Percentiles rank a stretch among this genome's conserved stretches.
These are phyloP conservation scores for Protomyctophum bolini DNA, from an alignment of 2,113 vertebrate species.

Conservation along the genomic window DNA sequence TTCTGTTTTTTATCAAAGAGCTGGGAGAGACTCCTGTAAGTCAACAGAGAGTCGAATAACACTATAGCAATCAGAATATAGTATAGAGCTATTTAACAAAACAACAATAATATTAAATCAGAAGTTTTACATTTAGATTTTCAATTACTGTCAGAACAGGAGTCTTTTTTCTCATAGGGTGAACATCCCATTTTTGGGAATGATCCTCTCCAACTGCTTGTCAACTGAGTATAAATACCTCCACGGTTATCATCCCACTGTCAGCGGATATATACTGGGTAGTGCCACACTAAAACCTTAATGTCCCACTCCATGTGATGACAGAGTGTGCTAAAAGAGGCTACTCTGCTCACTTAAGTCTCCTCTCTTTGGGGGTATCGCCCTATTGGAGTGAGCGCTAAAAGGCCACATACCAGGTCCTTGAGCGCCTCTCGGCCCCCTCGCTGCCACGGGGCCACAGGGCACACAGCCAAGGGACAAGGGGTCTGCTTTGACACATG, in stretches of 20 bases:
- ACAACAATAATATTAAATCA: no score
- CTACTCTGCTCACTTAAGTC: constrained; percentile 43
- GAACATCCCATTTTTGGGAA: not conserved
- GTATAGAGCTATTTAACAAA: no score
- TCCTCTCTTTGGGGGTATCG: constrained; percentile 66
- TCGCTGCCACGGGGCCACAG: constrained; percentile 35
- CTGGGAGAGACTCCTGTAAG: no score
- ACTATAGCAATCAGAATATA: no score
- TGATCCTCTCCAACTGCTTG: constrained; percentile 38
- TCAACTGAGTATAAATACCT: constrained; percentile 49
- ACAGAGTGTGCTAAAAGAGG: constrained; percentile 71
- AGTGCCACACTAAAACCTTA: constrained; percentile 52
- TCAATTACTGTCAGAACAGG: no score
- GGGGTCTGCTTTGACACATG: constrained; percentile 44
- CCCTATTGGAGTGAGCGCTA: constrained; percentile 14
- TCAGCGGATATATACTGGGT: constrained; percentile 56
- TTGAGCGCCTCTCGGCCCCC: constrained; percentile 7
- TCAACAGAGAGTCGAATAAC: no score
- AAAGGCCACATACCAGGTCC: constrained; percentile 22
- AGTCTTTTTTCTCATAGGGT: no score
- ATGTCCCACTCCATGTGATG: constrained; percentile 53
- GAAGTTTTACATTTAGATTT: no score
- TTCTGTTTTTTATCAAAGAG: no score
- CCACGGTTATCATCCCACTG: constrained; percentile 45
- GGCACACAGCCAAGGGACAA: constrained; percentile 43